These are phyloP conservation scores for Styela clava DNA, from an alignment of 23 tunicate genomes.

Conservation along the genomic window DNA sequence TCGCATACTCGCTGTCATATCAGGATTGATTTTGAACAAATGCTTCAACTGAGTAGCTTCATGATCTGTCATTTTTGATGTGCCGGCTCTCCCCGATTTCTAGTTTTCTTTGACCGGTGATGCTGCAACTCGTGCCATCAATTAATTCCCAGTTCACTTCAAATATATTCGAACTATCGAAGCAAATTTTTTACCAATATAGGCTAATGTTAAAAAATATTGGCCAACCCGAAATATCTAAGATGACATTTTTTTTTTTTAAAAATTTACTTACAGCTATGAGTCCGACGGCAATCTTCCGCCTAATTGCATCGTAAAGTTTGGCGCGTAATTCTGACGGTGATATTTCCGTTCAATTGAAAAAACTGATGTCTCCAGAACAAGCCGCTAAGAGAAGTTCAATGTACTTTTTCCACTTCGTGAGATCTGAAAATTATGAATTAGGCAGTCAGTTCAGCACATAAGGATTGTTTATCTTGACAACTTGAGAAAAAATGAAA, in stretches of 20 bases:
- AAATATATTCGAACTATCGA: neutral
- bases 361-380: neutral
- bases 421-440: neutral
- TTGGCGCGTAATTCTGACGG: neutral
- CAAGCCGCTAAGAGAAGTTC: neutral
- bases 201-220: neutral
- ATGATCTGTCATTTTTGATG: neutral
- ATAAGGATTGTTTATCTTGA: too few relatives aligned
- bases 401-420: neutral
- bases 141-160: neutral
- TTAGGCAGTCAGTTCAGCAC: too few relatives aligned
- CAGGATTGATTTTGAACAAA: neutral
- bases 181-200: neutral
- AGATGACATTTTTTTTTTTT: neutral
- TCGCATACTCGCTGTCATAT: neutral
- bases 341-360: neutral
- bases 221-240: neutral
- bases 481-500: too few relatives aligned
- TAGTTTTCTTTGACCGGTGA: neutral
- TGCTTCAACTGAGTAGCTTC: neutral
- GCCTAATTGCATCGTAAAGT: neutral
- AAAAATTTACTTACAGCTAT: neutral
- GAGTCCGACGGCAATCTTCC: constrained; percentile 11
- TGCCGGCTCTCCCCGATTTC: neutral
- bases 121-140: neutral